Evolutionary conservation across 2,797 vertebrate genomes (phyloP).

Genomic region (Thaleichthys pacificus): DNA sequence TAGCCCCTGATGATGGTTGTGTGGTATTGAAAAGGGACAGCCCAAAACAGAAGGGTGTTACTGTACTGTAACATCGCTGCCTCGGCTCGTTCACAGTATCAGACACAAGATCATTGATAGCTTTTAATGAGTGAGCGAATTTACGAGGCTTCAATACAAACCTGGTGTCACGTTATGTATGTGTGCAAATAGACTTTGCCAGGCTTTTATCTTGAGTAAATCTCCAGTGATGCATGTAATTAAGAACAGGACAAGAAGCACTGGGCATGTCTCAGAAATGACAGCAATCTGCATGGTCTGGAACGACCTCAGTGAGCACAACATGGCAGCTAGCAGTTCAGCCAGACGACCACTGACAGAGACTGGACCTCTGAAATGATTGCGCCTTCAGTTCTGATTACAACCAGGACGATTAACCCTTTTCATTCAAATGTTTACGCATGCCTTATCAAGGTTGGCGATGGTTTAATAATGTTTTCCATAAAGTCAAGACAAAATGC

Average conservation of each 20-base stretch:
- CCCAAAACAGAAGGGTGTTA: no score
- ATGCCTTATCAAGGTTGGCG: background rate
- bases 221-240: conserved; percentile 68
- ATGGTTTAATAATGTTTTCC: background rate
- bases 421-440: no score
- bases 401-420: no score
- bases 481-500: background rate
- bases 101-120: background rate
- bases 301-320: conserved; percentile 4
- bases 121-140: conserved; percentile 5
- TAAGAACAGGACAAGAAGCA: conserved; percentile 48
- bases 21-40: no score
- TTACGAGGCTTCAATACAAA: conserved; percentile 41
- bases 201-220: conserved; percentile 57
- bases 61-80: background rate
- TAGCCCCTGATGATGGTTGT: no score
- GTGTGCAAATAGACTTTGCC: conserved; percentile 46
- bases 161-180: conserved; percentile 50
- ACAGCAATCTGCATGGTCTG: conserved; percentile 22
- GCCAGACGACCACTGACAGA: conserved; percentile 21
- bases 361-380: no score
- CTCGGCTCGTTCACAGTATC: background rate
- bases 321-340: conserved; percentile 35
- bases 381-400: no score
- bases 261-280: conserved; percentile 33